Percentiles rank a stretch among this genome's conserved stretches.
These are phyloP conservation scores for Hydrophis major DNA, from an alignment of 2,797 vertebrate species.

Conservation along the genomic window DNA sequence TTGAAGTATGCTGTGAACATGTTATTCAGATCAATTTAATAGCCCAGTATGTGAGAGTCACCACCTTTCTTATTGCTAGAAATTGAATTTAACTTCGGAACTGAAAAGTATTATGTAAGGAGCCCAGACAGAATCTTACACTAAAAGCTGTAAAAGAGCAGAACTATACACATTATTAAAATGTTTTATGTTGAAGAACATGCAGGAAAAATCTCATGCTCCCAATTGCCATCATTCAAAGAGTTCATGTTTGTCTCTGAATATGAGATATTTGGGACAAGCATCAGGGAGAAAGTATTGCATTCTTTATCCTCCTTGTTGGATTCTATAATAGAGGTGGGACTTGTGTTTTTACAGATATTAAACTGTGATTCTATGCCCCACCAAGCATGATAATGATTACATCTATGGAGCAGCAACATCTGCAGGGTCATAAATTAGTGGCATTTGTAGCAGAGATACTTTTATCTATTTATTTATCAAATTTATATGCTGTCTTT, in stretches of 20 bases:
- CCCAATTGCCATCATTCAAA: conserved; percentile 5
- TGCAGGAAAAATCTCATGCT: neutral
- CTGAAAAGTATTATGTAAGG: conserved; percentile 25
- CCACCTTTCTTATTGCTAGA: conserved; percentile 11
- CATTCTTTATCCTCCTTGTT: neutral
- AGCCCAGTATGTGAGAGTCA: neutral
- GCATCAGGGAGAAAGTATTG: no score
- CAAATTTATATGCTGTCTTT: neutral
- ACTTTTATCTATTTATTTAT: neutral
- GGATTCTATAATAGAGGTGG: neutral
- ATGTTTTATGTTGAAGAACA: neutral
- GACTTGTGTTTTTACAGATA: neutral
- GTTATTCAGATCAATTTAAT: conserved; percentile 8
- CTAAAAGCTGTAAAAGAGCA: conserved; percentile 5
- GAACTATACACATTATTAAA: conserved; percentile 14
- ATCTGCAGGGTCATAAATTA: neutral
- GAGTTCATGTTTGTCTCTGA: neutral
- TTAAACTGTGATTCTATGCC: neutral
- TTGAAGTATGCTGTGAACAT: neutral
- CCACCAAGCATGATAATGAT: neutral
- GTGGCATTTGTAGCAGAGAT: neutral
- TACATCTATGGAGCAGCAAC: neutral
- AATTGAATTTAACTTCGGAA: conserved; percentile 32
- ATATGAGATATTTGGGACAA: neutral
- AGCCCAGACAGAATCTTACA: neutral